Conservation (phyloP, 2,888 invertebrate species). For the Neoaliturus tenellus region DNA sequence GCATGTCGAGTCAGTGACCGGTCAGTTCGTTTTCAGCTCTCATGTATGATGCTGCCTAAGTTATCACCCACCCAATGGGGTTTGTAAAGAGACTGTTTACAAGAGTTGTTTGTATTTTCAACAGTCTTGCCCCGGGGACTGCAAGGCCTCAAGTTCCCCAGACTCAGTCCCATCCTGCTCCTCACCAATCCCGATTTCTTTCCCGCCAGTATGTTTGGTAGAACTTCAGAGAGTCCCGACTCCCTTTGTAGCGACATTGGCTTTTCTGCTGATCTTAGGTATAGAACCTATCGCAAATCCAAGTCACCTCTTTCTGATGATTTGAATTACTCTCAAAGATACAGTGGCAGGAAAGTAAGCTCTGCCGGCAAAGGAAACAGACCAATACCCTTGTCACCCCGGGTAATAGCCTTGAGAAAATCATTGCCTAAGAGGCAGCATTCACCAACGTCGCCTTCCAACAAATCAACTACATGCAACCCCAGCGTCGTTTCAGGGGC, state of each 20-base stretch:
- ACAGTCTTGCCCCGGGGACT: conserved; percentile 43
- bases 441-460: neutral
- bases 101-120: neutral
- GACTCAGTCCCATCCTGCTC: conserved; percentile 52
- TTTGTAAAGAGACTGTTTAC: neutral
- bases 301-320: conserved; percentile 47
- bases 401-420: neutral
- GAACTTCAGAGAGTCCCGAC: conserved; percentile 43
- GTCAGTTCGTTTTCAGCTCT: neutral
- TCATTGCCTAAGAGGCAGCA: neutral
- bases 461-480: too few species aligned
- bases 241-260: conserved; percentile 20
- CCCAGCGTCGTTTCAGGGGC: neutral
- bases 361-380: neutral
- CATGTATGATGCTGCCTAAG: neutral
- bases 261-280: conserved; percentile 10
- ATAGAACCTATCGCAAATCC: conserved; percentile 37
- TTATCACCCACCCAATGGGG: neutral
- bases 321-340: neutral
- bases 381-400: neutral
- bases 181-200: conserved; percentile 47
- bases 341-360: neutral
- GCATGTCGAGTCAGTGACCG: neutral
- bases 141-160: conserved; percentile 40
- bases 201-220: conserved; percentile 33